Evolutionary conservation across 2,888 invertebrate genomes (phyloP).

Genomic region (Listrodromus nycthemerus): DNA sequence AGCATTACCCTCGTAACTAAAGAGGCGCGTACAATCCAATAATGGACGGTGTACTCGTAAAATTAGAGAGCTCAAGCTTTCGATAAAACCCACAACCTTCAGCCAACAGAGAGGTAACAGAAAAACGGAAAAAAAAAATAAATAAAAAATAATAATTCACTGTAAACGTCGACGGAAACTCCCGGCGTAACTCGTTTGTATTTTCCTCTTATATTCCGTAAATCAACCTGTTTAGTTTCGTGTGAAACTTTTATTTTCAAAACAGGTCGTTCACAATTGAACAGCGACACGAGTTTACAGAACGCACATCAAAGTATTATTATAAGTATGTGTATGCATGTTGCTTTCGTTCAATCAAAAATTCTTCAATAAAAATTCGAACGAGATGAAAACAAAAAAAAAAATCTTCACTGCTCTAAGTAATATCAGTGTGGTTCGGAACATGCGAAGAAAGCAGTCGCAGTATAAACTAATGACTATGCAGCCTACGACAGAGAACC

Average conservation of each 20-base stretch:
- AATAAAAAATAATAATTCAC: slow-evolving; percentile 35
- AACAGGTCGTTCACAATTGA: not conserved
- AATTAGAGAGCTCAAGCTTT: slow-evolving; percentile 64
- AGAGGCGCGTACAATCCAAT: slow-evolving; percentile 70
- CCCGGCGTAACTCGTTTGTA: slow-evolving; percentile 2
- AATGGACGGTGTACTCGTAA: slow-evolving; percentile 56
- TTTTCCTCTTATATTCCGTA: not conserved
- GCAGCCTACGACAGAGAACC: slow-evolving; percentile 38
- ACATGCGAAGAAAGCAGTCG: slow-evolving; percentile 67
- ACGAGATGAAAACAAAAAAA: no score
- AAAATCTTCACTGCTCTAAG: slow-evolving; percentile 54
- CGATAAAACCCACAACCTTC: slow-evolving; percentile 71
- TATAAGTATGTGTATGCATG: not conserved
- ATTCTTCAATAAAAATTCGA: slow-evolving; percentile 4
- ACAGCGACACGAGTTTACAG: not conserved
- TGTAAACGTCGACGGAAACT: slow-evolving; percentile 46
- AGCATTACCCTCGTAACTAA: slow-evolving; percentile 78
- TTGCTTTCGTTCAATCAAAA: not conserved
- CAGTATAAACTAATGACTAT: slow-evolving; percentile 57
- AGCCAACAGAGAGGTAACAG: slow-evolving; percentile 62
- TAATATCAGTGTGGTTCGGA: slow-evolving; percentile 58
- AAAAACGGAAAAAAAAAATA: slow-evolving; percentile 48
- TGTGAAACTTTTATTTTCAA: not conserved
- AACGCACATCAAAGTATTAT: not conserved
- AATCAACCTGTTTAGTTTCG: not conserved